Evolutionary conservation across 1,140 invertebrate genomes (phyloP).

Genomic region (Drosophila dunni): DNA sequence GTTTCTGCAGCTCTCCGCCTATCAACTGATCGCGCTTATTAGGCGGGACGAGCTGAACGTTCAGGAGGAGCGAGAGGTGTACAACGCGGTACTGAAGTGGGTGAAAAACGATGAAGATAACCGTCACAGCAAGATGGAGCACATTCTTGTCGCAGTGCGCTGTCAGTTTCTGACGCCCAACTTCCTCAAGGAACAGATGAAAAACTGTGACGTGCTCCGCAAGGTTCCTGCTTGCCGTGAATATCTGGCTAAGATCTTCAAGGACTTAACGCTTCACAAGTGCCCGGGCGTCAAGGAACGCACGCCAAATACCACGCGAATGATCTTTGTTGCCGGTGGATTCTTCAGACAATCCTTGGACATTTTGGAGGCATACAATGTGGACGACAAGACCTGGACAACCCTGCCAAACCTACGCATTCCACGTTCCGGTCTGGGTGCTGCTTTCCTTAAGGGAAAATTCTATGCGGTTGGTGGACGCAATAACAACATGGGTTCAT

Average conservation of each 20-base stretch:
- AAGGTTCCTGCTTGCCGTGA: slow-evolving; percentile 95
- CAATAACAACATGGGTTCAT: slow-evolving; percentile 93
- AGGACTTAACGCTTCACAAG: slow-evolving; percentile 93
- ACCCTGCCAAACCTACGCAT: slow-evolving; percentile 91
- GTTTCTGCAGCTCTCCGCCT: slow-evolving; percentile 92
- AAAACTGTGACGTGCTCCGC: slow-evolving; percentile 94
- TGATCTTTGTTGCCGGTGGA: slow-evolving; percentile 96
- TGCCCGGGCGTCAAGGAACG: slow-evolving; percentile 92
- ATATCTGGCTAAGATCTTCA: slow-evolving; percentile 95
- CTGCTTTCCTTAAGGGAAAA: slow-evolving; percentile 91
- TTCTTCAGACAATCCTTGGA: slow-evolving; percentile 94
- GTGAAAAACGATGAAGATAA: slow-evolving; percentile 94
- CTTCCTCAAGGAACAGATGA: slow-evolving; percentile 95
- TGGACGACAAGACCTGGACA: slow-evolving; percentile 93
- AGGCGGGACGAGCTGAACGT: slow-evolving; percentile 95
- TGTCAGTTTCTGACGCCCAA: slow-evolving; percentile 96
- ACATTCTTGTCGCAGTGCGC: slow-evolving; percentile 93
- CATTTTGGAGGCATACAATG: slow-evolving; percentile 94
- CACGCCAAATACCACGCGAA: slow-evolving; percentile 92
- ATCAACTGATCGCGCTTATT: slow-evolving; percentile 92
- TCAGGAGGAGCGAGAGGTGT: slow-evolving; percentile 95
- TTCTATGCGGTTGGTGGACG: slow-evolving; percentile 96
- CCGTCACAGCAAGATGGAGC: slow-evolving; percentile 92
- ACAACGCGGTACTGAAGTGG: slow-evolving; percentile 96
- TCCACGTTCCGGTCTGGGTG: slow-evolving; percentile 93